Conservation (phyloP, 2,113 vertebrate species). For the Syrrhaptes paradoxus region DNA sequence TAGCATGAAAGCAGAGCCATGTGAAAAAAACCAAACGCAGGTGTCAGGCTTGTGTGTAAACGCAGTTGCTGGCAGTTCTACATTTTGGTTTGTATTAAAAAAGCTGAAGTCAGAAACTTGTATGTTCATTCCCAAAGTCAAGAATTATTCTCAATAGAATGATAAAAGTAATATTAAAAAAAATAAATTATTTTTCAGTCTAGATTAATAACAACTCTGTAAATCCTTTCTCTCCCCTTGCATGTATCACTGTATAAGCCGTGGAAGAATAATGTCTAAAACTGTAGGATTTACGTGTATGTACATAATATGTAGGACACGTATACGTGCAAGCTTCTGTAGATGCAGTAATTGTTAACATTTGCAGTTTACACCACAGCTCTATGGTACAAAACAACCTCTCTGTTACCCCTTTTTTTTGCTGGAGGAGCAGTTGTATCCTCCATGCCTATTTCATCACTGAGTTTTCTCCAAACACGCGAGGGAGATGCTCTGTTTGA, state of each 20-base stretch:
- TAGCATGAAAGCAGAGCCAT: neutral
- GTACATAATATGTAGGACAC: neutral
- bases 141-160: neutral
- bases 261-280: neutral
- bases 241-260: neutral
- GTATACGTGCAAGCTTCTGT: neutral
- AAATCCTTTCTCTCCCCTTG: neutral
- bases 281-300: neutral
- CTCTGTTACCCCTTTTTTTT: neutral
- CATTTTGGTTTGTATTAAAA: neutral
- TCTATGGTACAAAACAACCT: neutral
- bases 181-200: neutral
- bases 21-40: neutral
- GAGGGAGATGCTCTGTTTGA: neutral
- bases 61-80: neutral
- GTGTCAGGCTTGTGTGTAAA: neutral
- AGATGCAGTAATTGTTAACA: neutral
- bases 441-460: neutral
- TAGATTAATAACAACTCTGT: neutral
- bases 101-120: neutral
- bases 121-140: neutral
- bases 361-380: neutral
- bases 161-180: neutral
- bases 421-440: neutral
- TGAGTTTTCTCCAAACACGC: neutral